phyloP scores from a whole-genome alignment of 2,888 invertebrate genomes.

The Melinaea marsaeus region DNA sequence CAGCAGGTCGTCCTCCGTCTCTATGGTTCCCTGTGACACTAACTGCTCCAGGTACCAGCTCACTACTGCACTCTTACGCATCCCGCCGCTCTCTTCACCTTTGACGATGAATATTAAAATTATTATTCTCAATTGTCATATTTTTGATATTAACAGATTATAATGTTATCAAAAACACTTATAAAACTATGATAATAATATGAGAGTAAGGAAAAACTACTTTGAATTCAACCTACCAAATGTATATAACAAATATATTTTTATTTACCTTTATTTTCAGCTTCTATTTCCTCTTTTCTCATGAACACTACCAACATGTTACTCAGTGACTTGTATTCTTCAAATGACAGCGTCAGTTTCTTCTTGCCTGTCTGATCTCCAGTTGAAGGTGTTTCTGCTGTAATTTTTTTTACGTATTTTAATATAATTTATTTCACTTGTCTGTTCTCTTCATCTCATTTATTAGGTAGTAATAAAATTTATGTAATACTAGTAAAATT shows the following conservation, averaged over 20 bases:
- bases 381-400: conserved; percentile 7
- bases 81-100: conserved; percentile 80
- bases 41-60: conserved; percentile 96
- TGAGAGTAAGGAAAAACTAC: too few relatives aligned
- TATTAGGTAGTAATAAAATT: not conserved
- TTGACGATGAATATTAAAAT: conserved; percentile 5
- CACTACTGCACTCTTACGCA: conserved; percentile 88
- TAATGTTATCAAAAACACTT: not conserved
- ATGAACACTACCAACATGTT: conserved; percentile 94
- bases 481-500: not conserved
- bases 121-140: too few relatives aligned
- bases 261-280: conserved; percentile 77
- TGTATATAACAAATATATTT: not conserved
- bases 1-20: conserved; percentile 92
- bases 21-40: conserved; percentile 85
- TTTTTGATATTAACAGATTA: not conserved
- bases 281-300: conserved; percentile 87
- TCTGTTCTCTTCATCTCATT: not conserved
- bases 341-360: conserved; percentile 90
- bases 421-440: too few relatives aligned
- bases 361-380: conserved; percentile 79
- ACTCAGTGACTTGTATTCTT: conserved; percentile 94
- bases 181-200: too few relatives aligned
- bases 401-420: not conserved
- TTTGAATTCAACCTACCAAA: not conserved